Evolutionary conservation across 2,113 vertebrate species (phyloP), one percentile per base, ranked within the genome.

Genomic region (Patagioenas fasciata): DNA sequence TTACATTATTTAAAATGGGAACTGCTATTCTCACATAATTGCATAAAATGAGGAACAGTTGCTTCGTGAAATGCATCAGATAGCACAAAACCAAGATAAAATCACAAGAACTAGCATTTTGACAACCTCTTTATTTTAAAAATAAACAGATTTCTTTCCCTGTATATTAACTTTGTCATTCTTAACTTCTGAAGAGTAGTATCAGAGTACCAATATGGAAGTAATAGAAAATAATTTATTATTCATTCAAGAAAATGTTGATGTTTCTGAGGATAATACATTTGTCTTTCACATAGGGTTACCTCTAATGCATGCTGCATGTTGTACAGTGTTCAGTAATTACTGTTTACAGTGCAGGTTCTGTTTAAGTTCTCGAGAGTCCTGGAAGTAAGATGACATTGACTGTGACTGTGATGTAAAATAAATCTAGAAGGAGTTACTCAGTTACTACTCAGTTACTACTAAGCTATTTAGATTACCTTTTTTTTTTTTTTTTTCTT

Each of bases 21-120:
- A 26, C 24, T 92, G 21, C 69, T 84, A 4, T 91, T 93, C 57
- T 72, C 31, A n/a, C 11, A 15, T 92, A 89, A 81, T 79, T 79
- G 32, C 65, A 29, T 86, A 75, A 93, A 84, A 89, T 61, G 86
- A 89, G 78, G 48, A 95, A 91, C 80, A 86, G 42, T 84, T 95
- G 42, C 72, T 92, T 89, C 8, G 7, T 84, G 77, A 89, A 94
- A 89, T 89, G 57, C 77, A 31, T 89, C 53, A 72, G 38, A 26
- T 93, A 53, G 23, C 67, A 70, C 62, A 79, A 92, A 95, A 60
- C 38, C 34, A 95, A 87, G 77, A 95, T 82, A 48, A 91, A 92
- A 87, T 91, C 57, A 57, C 13, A 53, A 57, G 48, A 91, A 25
- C 53, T 87, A 79, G 47, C 0, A 25, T 81, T 94, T 48, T 95